Evolutionary conservation across 2,888 invertebrate species (phyloP).

Genomic region (Muscina levida): DNA sequence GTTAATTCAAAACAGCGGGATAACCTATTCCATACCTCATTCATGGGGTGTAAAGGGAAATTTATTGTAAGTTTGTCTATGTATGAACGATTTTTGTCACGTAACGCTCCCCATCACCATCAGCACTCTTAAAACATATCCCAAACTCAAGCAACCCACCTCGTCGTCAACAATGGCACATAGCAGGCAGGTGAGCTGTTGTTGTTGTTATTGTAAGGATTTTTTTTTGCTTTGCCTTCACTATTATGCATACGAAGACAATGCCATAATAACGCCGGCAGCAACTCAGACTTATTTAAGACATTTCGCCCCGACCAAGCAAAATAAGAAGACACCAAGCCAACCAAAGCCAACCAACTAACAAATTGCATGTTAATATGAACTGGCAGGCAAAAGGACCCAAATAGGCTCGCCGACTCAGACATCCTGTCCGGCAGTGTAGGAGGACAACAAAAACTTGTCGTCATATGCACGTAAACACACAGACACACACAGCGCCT

Average conservation of each 20-base stretch:
- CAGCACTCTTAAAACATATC: too few species aligned
- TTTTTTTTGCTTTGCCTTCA: background rate
- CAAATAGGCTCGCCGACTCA: conserved; percentile 8
- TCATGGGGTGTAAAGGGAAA: too few species aligned
- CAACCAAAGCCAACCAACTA: conserved; percentile 2
- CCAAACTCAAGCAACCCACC: too few species aligned
- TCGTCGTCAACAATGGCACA: too few species aligned
- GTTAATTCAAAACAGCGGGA: too few species aligned
- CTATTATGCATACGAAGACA: background rate
- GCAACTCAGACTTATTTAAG: conserved; percentile 23
- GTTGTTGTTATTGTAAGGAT: too few species aligned
- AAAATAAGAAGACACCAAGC: conserved; percentile 2
- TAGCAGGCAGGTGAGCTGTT: too few species aligned
- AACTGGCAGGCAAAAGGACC: conserved; percentile 40
- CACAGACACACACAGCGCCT: too few species aligned
- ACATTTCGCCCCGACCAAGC: conserved; percentile 9
- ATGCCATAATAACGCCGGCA: conserved; percentile 13
- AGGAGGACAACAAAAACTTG: conserved; percentile 15
- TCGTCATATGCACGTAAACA: conserved; percentile 31
- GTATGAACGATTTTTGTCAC: too few species aligned
- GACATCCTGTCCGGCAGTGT: background rate
- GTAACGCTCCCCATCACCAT: too few species aligned
- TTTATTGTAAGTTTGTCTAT: too few species aligned
- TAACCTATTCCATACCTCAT: too few species aligned
- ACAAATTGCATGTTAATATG: conserved; percentile 53